Evolutionary conservation across 2,797 vertebrate genomes (phyloP).

Genomic region (Phaenicophaeus curvirostris): DNA sequence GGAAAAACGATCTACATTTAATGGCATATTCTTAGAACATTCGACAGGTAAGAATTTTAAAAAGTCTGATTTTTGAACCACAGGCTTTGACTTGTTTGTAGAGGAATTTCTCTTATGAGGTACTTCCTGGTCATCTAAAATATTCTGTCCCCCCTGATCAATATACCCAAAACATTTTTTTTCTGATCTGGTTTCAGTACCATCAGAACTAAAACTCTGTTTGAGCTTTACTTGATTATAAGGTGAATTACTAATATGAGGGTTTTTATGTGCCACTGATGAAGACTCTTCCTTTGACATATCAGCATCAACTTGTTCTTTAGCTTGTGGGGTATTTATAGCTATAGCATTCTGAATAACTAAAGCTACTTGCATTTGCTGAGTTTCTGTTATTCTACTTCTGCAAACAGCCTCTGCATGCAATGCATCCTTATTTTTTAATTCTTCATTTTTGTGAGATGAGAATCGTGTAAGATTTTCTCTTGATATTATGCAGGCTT

Average conservation of each 20-base stretch:
- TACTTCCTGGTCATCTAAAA: background rate
- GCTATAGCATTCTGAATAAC: background rate
- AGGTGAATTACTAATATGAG: background rate
- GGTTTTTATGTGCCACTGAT: conserved; percentile 1
- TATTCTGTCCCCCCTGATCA: background rate
- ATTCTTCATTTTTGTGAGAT: background rate
- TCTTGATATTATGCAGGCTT: background rate
- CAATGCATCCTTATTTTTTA: background rate
- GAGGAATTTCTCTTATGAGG: background rate
- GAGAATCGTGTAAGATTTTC: background rate
- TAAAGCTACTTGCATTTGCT: background rate
- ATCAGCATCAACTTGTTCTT: background rate
- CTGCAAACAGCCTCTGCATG: background rate
- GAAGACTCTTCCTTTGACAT: background rate
- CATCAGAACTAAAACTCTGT: background rate
- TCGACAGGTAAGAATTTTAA: background rate
- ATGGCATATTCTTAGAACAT: background rate
- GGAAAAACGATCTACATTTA: background rate
- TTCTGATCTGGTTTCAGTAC: background rate
- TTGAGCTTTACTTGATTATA: background rate
- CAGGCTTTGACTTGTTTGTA: background rate
- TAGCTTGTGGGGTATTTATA: background rate
- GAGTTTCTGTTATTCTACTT: background rate
- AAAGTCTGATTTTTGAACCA: background rate
- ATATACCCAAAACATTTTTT: background rate